These are phyloP conservation scores for Ditula angustiorana DNA, from an alignment of 2,888 invertebrate genomes.

Conservation along the genomic window DNA sequence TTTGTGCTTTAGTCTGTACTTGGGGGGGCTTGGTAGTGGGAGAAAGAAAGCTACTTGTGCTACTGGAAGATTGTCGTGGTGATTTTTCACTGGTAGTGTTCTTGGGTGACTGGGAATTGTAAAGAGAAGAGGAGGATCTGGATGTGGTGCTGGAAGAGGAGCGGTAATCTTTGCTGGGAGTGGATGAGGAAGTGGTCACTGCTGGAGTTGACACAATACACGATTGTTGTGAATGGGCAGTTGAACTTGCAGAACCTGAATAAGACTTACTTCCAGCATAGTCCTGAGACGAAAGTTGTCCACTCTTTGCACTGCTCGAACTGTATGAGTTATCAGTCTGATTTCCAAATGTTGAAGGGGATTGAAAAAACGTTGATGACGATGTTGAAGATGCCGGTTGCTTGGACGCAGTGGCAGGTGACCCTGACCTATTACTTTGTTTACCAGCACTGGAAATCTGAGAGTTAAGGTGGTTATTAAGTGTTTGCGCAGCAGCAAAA, in stretches of 20 bases:
- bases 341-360: slow-evolving; percentile 85
- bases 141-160: slow-evolving; percentile 83
- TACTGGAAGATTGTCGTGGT: slow-evolving; percentile 64
- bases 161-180: slow-evolving; percentile 87
- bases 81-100: slow-evolving; percentile 70
- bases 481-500: slow-evolving; percentile 88
- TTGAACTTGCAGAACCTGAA: slow-evolving; percentile 85
- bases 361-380: slow-evolving; percentile 87
- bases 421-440: slow-evolving; percentile 85
- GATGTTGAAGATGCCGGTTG: slow-evolving; percentile 82
- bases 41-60: slow-evolving; percentile 81
- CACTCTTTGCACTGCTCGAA: slow-evolving; percentile 83
- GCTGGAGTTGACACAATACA: slow-evolving; percentile 90
- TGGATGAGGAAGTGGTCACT: slow-evolving; percentile 79
- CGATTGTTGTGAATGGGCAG: slow-evolving; percentile 88
- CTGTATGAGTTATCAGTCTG: slow-evolving; percentile 86
- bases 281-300: slow-evolving; percentile 83
- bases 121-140: slow-evolving; percentile 75
- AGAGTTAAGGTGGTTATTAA: slow-evolving; percentile 87
- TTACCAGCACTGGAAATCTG: slow-evolving; percentile 86
- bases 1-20: slow-evolving; percentile 91
- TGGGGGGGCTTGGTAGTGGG: slow-evolving; percentile 82
- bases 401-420: slow-evolving; percentile 82
- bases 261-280: slow-evolving; percentile 86
- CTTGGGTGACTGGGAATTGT: slow-evolving; percentile 76